Evolutionary conservation across 2,797 vertebrate species (phyloP), one percentile per base, ranked within the genome.

Genomic region (Gadopsis bispinosus): DNA sequence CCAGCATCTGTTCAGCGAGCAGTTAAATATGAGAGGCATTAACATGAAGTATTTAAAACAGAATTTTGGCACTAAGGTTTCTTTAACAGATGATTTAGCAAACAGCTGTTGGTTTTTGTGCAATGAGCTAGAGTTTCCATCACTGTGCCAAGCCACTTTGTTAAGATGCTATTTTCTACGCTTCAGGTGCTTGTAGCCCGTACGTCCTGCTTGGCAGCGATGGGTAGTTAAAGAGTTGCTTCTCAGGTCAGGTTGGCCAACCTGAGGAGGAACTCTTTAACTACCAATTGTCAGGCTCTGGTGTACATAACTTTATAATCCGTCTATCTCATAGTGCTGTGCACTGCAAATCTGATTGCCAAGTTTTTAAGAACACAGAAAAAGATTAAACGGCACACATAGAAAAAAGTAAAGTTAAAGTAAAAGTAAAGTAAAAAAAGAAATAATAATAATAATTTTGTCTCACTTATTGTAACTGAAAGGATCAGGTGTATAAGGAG

Each of bases 1-100:
- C 80, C 88, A 89, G 87, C 93, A 93, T 94, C 92, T 95, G 93
- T 92, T 94, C 91, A 84, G 65, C 56, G 60, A 89, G 83, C 75
- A 80, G 92, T 95, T 93, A 93, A 91, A 95, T 87, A 92, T 86
- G 87, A 91, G 89, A 74, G 79, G 83, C 83, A 91, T 90, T 88
- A 91, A 91, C 80, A 83, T 69, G 84, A 86, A 87, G 79, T 80
- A 88, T 93, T 93, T 91, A 91, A 91, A 92, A 90, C 73, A 66
- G 77, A 84, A 75, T 90, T 91, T 86, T 88, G 88, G 89, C 79
- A 79, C 81, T 87, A 85, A 84, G 81, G 84, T 83, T 94, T 92
- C 86, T 87, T 93, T 88, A 93, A 94, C 90, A 95, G 92, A 93
- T 94, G 91, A 94, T 93, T 94, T 91, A 92, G 73, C 93, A 92